Base-by-base conservation (phyloP, 2,113 vertebrate species). In the Plotosus lineatus region DNA sequence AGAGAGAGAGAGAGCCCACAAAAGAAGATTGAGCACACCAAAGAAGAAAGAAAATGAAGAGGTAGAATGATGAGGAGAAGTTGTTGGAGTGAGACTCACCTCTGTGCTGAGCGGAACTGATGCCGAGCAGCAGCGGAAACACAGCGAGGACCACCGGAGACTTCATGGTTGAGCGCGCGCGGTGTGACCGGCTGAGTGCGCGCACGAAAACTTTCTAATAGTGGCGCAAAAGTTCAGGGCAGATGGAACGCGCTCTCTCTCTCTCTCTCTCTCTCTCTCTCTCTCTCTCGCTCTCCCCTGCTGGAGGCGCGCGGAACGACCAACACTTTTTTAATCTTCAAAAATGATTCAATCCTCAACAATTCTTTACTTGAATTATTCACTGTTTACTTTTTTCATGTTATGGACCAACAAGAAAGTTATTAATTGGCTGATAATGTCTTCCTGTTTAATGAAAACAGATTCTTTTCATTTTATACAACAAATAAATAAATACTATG, bases 101-200 rank as follows among this genome's bases (percentile, higher is more conserved):
- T 31, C 75, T 28, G 38, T 31, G 75, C 38, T 76, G 66, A 69
- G 75, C 75, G 26, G 75, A 76, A 58, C 55, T 33, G n/a, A 58
- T 11, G 55, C 38, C 1, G 55, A 58, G 40, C 2, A 76, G 55
- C 74, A 76, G 75, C 36, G n/a, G n/a, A 19, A 76, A 26, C 50
- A 76, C 55, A 36, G 75, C 55, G 40, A 76, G 55, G 3, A 60
- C 6, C 19, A 17, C 15, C 55, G 40, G 23, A n/a, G 14, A 40
- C 40, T 28, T 26, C 75, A 76, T 76, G 55, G 8, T 46, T 15
- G 21, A 55, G 51, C 14, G 51, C 73, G 73, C 53, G 51, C 73
- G 33, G 51, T 26, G 6, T 40, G 26, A 26, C 28, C 55, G n/a
- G 26, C 36, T 14, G 72, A 26, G 8, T 9, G 28, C 72, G 28